phyloP scores from a whole-genome alignment of 35 echinoderm and acorn worm genomes.

The Apostichopus parvimensis region DNA sequence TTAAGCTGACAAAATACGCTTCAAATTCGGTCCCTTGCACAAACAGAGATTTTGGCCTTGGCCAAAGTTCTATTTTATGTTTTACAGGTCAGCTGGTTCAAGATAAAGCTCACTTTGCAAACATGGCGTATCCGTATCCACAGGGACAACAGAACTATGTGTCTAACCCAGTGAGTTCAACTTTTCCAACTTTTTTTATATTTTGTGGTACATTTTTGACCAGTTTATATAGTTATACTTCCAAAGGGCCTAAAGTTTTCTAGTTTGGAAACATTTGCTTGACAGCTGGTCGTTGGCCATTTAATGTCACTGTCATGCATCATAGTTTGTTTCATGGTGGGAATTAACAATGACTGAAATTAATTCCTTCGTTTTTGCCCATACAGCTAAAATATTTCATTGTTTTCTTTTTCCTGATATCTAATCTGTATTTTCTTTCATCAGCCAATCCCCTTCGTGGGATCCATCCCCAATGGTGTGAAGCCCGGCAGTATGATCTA shows the following conservation, averaged over 20 bases:
- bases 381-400: too few species aligned
- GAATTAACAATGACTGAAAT: too few species aligned
- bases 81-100: not conserved
- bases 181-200: not conserved
- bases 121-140: not conserved
- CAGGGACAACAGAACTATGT: not conserved
- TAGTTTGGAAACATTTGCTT: too few species aligned
- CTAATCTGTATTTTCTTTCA: not conserved
- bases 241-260: too few species aligned
- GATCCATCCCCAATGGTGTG: slow-evolving; percentile 61
- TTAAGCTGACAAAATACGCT: too few species aligned
- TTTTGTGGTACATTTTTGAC: not conserved
- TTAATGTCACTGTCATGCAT: too few species aligned
- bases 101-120: not conserved
- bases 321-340: too few species aligned
- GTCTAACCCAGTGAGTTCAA: not conserved
- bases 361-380: too few species aligned
- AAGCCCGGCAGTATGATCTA: slow-evolving; percentile 81
- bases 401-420: not conserved
- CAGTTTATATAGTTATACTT: too few species aligned
- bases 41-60: too few species aligned
- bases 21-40: too few species aligned
- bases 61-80: not conserved
- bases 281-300: too few species aligned
- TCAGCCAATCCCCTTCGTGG: slow-evolving; percentile 59